Base-by-base conservation (phyloP, 2,113 vertebrate species). In the Oostethus manadensis region DNA sequence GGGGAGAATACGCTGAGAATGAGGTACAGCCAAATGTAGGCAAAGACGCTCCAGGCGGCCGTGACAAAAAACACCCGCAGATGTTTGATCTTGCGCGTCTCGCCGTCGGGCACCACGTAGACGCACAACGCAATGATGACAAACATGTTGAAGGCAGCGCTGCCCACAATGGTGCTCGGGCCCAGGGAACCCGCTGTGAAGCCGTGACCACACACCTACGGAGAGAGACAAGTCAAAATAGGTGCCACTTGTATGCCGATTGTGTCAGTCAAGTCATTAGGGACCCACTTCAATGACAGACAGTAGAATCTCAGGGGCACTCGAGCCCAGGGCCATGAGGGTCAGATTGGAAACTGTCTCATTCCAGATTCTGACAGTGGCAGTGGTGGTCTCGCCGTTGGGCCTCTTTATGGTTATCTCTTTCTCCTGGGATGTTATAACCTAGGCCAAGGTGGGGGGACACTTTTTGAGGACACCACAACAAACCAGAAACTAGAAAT, bases 111-210 rank as follows among this genome's bases (percentile, higher is more conserved):
- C 22, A 93, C 91, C 62, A 92, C 92, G 0, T 86, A 84, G n/a
- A 93, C 87, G 38, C 92, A 93, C 66, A 93, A 51, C 13, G 90
- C 91, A 20, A 93, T 92, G 75, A 93, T 93, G 51, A 93, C 46
- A 2, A 93, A 93, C 92, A 93, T 92, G 84, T 93, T 93, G 74
- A 93, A 93, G 51, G 92, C 92, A 0, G 92, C 92, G 3, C 92
- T 93, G 56, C 92, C 92, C 44, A 93, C 92, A 1, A 93, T 93
- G 71, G 92, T 93, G 83, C 88, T 91, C 23, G 92, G 92, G 3
- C 92, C 92, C 49, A 93, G 78, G 45, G 89, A 29, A 0, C 92
- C 92, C 0, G 91, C 85, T 38, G 90, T 68, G 10, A 93, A 93
- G 45, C 71, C 68, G 50, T 92, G 90, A 6, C 92, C 92, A 14